phyloP scores from a whole-genome alignment of 1,140 invertebrate species.

The Portunus trituberculatus region DNA sequence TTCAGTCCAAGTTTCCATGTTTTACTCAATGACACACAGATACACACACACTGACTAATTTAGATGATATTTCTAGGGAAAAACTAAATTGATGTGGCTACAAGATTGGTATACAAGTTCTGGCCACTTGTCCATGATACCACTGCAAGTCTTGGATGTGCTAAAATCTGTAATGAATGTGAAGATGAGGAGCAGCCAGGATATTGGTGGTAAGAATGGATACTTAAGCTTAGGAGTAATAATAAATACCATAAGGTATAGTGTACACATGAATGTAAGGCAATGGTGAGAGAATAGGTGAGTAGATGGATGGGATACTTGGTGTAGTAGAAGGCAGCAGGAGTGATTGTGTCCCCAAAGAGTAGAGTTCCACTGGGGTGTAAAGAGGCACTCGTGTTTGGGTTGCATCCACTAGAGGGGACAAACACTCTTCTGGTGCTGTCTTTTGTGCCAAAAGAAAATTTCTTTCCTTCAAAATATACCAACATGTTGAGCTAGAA shows the following conservation, averaged over 20 bases:
- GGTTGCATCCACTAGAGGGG: slow-evolving; percentile 37
- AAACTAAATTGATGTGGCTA: too few species aligned
- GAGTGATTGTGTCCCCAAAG: background rate
- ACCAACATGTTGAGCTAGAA: background rate
- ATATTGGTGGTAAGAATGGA: too few species aligned
- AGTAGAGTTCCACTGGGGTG: background rate
- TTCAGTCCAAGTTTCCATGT: too few species aligned
- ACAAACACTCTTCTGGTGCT: background rate
- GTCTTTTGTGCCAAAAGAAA: background rate
- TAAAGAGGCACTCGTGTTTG: slow-evolving; percentile 23
- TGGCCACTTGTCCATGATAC: background rate
- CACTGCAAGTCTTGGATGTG: background rate
- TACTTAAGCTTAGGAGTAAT: too few species aligned
- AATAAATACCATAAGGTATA: background rate
- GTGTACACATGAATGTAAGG: background rate
- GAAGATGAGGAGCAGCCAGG: background rate
- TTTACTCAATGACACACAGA: too few species aligned
- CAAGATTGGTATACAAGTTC: background rate
- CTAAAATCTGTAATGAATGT: background rate
- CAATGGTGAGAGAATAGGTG: background rate
- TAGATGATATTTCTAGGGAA: too few species aligned
- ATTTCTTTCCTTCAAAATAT: background rate
- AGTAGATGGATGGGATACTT: background rate
- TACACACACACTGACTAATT: too few species aligned
- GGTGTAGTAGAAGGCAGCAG: background rate